phyloP scores from a whole-genome alignment of 2,797 vertebrate species.

The Ptychobarbus kaznakovi region DNA sequence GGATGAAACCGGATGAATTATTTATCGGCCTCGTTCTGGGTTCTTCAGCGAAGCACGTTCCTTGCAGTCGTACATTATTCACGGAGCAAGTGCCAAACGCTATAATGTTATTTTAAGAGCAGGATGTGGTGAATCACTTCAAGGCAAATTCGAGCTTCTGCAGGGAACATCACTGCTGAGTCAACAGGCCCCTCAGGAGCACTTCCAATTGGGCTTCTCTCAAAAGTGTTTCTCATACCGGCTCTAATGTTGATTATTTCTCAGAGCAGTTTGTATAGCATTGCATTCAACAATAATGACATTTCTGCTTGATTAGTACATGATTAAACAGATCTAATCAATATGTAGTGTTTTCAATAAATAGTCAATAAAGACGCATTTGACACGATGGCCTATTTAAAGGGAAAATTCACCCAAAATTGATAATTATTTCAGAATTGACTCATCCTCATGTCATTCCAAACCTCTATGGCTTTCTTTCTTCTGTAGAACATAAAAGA shows the following conservation, averaged over 20 bases:
- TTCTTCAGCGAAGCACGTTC: slow-evolving; percentile 39
- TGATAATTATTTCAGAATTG: neutral
- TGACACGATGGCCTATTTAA: neutral
- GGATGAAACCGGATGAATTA: slow-evolving; percentile 61
- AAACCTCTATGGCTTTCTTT: neutral
- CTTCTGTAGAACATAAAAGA: too few relatives aligned
- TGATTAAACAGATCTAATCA: neutral
- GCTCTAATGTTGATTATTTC: neutral
- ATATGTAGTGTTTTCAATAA: neutral
- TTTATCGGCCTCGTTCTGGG: slow-evolving; percentile 54
- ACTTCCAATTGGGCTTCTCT: neutral
- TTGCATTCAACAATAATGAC: slow-evolving; percentile 3
- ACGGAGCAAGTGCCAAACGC: slow-evolving; percentile 9
- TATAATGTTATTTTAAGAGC: slow-evolving; percentile 69
- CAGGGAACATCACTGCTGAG: slow-evolving; percentile 53
- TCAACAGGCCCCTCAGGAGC: slow-evolving; percentile 29
- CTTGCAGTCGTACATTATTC: slow-evolving; percentile 28
- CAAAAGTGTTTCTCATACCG: slow-evolving; percentile 8
- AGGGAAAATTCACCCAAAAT: neutral
- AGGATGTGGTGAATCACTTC: slow-evolving; percentile 69
- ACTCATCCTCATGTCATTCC: neutral
- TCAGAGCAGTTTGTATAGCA: slow-evolving; percentile 1
- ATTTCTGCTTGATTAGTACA: neutral
- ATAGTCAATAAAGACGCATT: neutral
- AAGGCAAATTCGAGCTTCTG: slow-evolving; percentile 65